Base-by-base conservation (phyloP, 2,888 invertebrate genomes). In the Argyresthia goedartella region DNA sequence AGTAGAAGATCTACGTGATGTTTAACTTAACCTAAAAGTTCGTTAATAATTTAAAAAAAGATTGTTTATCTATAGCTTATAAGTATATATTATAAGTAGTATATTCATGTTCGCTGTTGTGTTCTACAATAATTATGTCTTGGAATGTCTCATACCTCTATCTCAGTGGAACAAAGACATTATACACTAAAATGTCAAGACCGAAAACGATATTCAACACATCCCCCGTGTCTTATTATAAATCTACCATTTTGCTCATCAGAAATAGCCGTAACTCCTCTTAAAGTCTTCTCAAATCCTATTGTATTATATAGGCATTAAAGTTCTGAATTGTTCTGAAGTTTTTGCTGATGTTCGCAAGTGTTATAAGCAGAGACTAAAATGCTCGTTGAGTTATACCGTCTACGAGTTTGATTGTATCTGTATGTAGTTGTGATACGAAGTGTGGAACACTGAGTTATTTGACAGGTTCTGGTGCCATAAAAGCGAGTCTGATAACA, bases 191-290 rank as follows among this genome's bases (percentile, higher is more conserved):
- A 66, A 64, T 69, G 74, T 79, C 76, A 69, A 64, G 72, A 71
- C 69, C 65, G 70, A 76, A 71, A 72, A 77, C 79, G 76, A 76
- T 79, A 77, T 80, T 77, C 75, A 72, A 71, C 71, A 73, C 76
- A 73, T 75, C 72, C 72, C 67, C 66, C 65, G 59, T 64, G 71
- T 71, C 69, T 65, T 76, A n/a, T n/a, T n/a, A 76, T 81, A 81
- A 81, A 81, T 81, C 69, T 76, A 67, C 60, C 54, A 60, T 57
- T 56, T 50, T 47, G 35, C 54, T 25, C 46, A 43, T 46, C 42
- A 36, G 50, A 50, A 57, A 60, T 60, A 52, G 53, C 39, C 59
- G 49, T 60, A 66, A 57, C 51, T 56, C 44, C 56, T 46, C 16
- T 8, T 13, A 15, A 8, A 34, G 36, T 13, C 58, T 7, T 34